Base-by-base conservation (phyloP, 2,113 vertebrate genomes). In the Chroicocephalus ridibundus region DNA sequence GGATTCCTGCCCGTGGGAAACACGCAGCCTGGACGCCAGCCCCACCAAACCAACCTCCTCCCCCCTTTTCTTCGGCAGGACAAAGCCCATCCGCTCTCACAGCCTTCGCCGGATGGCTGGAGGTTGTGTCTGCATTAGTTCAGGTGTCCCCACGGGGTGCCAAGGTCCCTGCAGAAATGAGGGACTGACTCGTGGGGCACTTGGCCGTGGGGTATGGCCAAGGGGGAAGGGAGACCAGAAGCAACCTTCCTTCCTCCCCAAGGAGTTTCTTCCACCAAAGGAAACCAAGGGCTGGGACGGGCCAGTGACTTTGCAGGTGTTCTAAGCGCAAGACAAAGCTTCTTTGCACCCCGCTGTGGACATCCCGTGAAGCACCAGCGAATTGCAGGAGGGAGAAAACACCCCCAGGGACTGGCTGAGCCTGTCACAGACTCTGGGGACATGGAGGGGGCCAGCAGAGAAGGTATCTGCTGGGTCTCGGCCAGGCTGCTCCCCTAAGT, bases 181-280 rank as follows among this genome's bases (percentile, higher is more conserved):
- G 44, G 61, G 21, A 32, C 62, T 19, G 40, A 18, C 19, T 54
- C 60, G 42, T 3, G 44, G 49, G 25, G 34, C 20, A 1, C 10
- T 36, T 32, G 51, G n/a, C 47, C 24, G 13, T n/a, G 58, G n/a
- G 44, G 36, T 3, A 2, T 6, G 21, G 82, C 58, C 0, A 31
- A 83, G 89, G 96, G 96, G 92, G 85, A 93, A 68, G 76, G 89
- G 93, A 82, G 60, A 69, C 38, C 77, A 71, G 82, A 15, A 78
- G 85, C 66, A 79, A 87, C 75, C 44, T 65, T 44, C 44, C 80
- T 44, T 82, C 77, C 75, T 76, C 82, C 16, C 83, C 79, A 51
- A 91, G 85, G 54, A 66, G 47, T 17, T 87, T 54, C 65, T 71
- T 36, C 94, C 85, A 92, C 40, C 44, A 22, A 6, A 51, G 60